Evolutionary conservation across 2,888 invertebrate species (phyloP).

Genomic region (Epinotia ramella): DNA sequence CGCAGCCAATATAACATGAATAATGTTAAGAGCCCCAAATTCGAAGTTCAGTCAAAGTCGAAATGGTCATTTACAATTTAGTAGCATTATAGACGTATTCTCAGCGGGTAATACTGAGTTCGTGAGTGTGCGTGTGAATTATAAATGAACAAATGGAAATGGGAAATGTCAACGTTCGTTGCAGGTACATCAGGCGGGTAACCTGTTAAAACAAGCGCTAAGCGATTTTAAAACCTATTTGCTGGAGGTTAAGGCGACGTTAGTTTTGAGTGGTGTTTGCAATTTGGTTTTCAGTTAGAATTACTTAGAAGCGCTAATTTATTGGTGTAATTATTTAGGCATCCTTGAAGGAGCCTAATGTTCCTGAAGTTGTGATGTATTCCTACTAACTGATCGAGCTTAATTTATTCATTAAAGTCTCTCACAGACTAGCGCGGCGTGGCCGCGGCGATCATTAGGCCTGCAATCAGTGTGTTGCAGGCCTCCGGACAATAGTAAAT

Average conservation of each 20-base stretch:
- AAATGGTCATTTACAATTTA: constrained; percentile 75
- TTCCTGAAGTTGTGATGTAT: constrained; percentile 4
- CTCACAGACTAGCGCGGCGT: too few relatives aligned
- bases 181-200: constrained; percentile 44
- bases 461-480: too few relatives aligned
- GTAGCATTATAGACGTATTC: constrained; percentile 70
- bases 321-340: constrained; percentile 35
- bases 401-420: too few relatives aligned
- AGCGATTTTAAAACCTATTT: constrained; percentile 10
- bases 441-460: too few relatives aligned
- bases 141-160: constrained; percentile 57
- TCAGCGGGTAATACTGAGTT: constrained; percentile 55
- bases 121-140: constrained; percentile 60
- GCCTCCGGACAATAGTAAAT: too few relatives aligned
- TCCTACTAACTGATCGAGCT: too few relatives aligned
- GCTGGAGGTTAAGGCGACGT: background rate
- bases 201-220: background rate
- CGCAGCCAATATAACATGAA: constrained; percentile 70
- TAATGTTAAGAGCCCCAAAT: constrained; percentile 71
- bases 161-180: constrained; percentile 46
- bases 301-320: constrained; percentile 37
- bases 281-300: constrained; percentile 11
- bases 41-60: constrained; percentile 72
- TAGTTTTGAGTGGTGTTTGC: background rate
- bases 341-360: constrained; percentile 6